These are phyloP conservation scores for Apocheima hispidaria DNA, from an alignment of 2,888 invertebrate genomes.

Conservation along the genomic window DNA sequence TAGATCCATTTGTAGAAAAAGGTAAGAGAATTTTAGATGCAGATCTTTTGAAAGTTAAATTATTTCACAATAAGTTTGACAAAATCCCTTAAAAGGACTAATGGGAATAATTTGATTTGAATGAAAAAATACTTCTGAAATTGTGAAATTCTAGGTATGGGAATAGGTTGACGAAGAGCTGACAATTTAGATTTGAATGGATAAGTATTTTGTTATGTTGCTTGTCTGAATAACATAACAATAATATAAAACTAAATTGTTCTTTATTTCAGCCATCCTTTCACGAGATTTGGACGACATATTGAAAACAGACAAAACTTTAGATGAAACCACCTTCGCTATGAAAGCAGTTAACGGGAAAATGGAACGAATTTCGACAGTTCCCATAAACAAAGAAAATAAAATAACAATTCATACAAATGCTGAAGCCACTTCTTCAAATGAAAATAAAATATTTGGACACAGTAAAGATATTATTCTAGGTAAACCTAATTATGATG, in stretches of 20 bases:
- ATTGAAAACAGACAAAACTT: neutral
- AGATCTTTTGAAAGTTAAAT: neutral
- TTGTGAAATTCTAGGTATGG: no score
- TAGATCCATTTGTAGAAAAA: constrained; percentile 2
- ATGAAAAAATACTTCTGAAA: no score
- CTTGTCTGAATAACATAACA: neutral
- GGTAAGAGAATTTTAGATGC: neutral
- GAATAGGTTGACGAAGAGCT: no score
- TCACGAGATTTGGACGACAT: constrained; percentile 4
- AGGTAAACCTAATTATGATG: neutral
- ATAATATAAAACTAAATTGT: neutral
- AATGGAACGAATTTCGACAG: neutral
- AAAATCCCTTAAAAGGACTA: no score
- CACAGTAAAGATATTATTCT: neutral
- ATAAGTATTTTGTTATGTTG: neutral
- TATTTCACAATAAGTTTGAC: neutral
- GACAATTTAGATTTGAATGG: no score
- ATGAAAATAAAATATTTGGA: constrained; percentile 1
- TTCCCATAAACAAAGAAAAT: neutral
- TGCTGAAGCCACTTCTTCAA: neutral
- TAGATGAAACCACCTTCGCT: neutral
- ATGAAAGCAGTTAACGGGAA: neutral
- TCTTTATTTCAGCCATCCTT: neutral
- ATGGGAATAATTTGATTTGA: no score
- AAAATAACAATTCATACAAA: neutral